Evolutionary conservation across 2,113 vertebrate species (phyloP).

Genomic region (Myiozetetes cayanensis): DNA sequence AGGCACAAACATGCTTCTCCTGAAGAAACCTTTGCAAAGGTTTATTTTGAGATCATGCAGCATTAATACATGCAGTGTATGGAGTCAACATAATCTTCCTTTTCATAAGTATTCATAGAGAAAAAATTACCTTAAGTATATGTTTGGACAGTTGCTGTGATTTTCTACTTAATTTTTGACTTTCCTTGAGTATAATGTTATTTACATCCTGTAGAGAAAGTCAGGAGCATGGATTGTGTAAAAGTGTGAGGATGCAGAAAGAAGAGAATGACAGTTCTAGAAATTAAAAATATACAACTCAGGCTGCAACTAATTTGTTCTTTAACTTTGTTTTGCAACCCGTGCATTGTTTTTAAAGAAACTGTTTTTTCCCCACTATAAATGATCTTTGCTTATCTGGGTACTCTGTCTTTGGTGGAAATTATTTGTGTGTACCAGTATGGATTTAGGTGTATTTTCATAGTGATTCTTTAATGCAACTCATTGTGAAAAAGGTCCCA

Average conservation of each 20-base stretch:
- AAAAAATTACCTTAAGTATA: not conserved
- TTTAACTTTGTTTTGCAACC: not conserved
- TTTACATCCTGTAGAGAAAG: not conserved
- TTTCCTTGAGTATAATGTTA: not conserved
- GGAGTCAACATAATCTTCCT: not conserved
- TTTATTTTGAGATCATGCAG: not conserved
- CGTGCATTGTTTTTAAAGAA: not conserved
- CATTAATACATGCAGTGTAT: fast-evolving
- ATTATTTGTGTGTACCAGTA: not conserved
- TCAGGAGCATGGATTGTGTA: too few species aligned
- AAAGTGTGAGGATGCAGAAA: not conserved
- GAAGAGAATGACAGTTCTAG: not conserved
- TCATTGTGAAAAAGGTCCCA: not conserved
- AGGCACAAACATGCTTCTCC: not conserved
- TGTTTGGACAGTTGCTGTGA: not conserved
- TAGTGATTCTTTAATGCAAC: not conserved
- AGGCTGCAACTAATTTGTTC: not conserved
- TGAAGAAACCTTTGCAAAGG: not conserved
- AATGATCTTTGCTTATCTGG: not conserved
- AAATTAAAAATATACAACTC: not conserved
- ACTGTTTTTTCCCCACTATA: fast-evolving
- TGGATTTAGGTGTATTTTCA: not conserved
- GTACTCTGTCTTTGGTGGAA: not conserved
- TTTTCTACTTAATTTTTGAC: not conserved
- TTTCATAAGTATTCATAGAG: not conserved